phyloP scores from a whole-genome alignment of 2,888 invertebrate species.

The Drosophila histrio region DNA sequence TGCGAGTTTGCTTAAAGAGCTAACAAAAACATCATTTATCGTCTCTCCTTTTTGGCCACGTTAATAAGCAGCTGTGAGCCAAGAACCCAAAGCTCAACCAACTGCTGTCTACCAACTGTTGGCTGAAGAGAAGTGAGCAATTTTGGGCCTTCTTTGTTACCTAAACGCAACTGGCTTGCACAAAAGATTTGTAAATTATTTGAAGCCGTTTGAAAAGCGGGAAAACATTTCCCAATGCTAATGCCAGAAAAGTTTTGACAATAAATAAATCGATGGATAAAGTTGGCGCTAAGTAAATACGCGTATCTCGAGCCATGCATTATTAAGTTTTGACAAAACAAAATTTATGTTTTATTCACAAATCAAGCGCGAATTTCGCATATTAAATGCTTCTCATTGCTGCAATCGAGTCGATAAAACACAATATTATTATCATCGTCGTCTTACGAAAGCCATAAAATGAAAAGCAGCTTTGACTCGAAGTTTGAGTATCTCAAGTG shows the following conservation, averaged over 20 bases:
- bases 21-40: conserved; percentile 56
- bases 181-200: conserved; percentile 27
- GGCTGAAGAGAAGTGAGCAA: conserved; percentile 48
- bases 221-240: conserved; percentile 4
- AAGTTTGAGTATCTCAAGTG: conserved; percentile 30
- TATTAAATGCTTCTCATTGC: conserved; percentile 37
- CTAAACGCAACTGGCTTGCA: conserved; percentile 7
- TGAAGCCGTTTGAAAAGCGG: conserved; percentile 8
- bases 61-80: conserved; percentile 61
- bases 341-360: conserved; percentile 36
- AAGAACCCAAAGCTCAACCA: conserved; percentile 28
- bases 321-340: conserved; percentile 59
- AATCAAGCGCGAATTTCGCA: conserved; percentile 23
- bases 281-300: conserved; percentile 12
- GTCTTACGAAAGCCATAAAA: conserved; percentile 56
- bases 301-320: conserved; percentile 27
- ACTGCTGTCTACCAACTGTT: conserved; percentile 24
- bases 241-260: conserved; percentile 21
- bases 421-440: conserved; percentile 53
- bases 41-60: conserved; percentile 56
- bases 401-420: conserved; percentile 36
- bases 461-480: conserved; percentile 29
- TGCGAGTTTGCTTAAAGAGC: conserved; percentile 13
- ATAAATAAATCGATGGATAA: conserved; percentile 46
- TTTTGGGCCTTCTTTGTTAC: conserved; percentile 47